Percentiles rank a stretch among this genome's conserved stretches.
Conservation (phyloP, 2,888 invertebrate genomes). For the Saturnia japonica region DNA sequence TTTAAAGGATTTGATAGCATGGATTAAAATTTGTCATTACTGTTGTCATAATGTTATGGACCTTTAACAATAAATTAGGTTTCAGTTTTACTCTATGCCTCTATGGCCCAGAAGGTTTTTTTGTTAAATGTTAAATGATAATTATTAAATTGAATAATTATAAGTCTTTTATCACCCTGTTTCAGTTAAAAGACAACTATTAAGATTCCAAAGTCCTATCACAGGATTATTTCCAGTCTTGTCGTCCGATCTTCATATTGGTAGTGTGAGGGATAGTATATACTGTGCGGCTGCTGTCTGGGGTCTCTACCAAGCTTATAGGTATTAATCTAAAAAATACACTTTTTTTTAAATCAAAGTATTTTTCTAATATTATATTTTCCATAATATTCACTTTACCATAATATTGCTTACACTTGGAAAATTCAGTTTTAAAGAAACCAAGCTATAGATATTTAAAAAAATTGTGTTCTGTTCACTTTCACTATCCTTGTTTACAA, state of each 20-base stretch:
- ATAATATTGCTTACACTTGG: too few species aligned
- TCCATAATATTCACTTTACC: too few species aligned
- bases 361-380: too few species aligned
- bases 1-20: background rate
- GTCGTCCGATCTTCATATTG: constrained; percentile 89
- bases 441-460: too few species aligned
- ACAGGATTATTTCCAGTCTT: constrained; percentile 95
- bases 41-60: too few species aligned
- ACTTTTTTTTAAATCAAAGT: too few species aligned
- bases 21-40: too few species aligned
- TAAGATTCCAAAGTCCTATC: constrained; percentile 95
- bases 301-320: constrained; percentile 98
- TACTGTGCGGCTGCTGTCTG: constrained; percentile 98
- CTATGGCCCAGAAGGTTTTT: background rate
- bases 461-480: too few species aligned
- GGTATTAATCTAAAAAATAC: constrained; percentile 63
- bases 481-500: too few species aligned
- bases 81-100: background rate
- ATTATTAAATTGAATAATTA: background rate
- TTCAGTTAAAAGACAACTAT: constrained; percentile 93
- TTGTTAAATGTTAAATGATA: background rate
- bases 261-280: constrained; percentile 96
- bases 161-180: constrained; percentile 42
- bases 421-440: too few species aligned
- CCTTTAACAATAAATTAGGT: too few species aligned